A percentile compares a stretch with the other conserved stretches of the same genome.
Conservation (phyloP, 2,888 invertebrate species). For the Leptinotarsa juncta region DNA sequence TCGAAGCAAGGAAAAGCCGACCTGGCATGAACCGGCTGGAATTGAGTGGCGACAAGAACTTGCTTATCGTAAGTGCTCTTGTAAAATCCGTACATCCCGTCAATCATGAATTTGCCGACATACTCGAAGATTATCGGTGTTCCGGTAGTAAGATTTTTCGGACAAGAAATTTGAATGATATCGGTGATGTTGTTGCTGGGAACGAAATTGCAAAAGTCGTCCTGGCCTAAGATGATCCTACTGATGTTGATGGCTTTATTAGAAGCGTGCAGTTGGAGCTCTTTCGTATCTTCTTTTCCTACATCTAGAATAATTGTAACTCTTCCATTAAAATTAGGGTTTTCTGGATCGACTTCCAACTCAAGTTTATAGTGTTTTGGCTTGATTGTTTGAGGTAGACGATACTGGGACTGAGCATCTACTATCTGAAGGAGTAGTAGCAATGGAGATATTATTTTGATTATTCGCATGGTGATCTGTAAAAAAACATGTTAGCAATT, state of each 20-base stretch:
- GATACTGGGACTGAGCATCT: constrained; percentile 53
- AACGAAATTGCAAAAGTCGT: constrained; percentile 4
- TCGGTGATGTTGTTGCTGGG: constrained; percentile 23
- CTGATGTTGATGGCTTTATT: constrained; percentile 26
- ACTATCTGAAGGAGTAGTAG: constrained; percentile 3
- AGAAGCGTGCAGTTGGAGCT: constrained; percentile 31
- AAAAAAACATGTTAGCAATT: not conserved
- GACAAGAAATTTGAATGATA: constrained; percentile 27
- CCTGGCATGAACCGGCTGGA: constrained; percentile 75
- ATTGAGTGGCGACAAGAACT: constrained; percentile 75
- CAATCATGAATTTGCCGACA: constrained; percentile 56
- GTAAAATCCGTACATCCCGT: constrained; percentile 66
- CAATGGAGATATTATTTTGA: not conserved
- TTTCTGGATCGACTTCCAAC: constrained; percentile 35
- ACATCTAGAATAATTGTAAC: constrained; percentile 34
- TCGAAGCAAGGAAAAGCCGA: constrained; percentile 83
- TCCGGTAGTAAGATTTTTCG: constrained; percentile 21
- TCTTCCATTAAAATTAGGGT: constrained; percentile 32
- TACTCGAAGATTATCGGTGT: constrained; percentile 51
- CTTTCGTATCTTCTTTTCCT: not conserved
- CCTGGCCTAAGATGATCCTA: not conserved
- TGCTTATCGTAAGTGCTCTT: constrained; percentile 62
- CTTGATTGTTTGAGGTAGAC: constrained; percentile 66
- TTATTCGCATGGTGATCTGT: not conserved
- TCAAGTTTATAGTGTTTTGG: constrained; percentile 69